Evolutionary conservation across 2,888 invertebrate species (phyloP).

Genomic region (Synanthedon myopaeformis): DNA sequence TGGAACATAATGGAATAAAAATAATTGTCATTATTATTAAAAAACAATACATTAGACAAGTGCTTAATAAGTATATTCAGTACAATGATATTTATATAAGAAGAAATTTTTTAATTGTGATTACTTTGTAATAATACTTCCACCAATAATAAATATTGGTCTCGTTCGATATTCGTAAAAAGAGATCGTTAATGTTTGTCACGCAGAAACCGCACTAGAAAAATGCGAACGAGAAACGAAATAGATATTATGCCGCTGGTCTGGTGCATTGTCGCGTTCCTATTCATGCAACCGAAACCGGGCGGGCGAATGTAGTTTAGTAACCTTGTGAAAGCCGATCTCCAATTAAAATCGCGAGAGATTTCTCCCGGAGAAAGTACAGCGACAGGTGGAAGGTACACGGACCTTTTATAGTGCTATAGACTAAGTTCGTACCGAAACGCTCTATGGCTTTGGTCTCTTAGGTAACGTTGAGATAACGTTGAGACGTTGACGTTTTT

Average conservation of each 20-base stretch:
- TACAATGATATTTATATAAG: background rate
- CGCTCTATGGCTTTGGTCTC: no score
- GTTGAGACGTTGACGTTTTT: no score
- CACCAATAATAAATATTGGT: no score
- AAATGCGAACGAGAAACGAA: no score
- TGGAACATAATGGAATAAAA: no score
- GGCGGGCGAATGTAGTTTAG: background rate
- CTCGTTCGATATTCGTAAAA: no score
- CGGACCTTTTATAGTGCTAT: conserved; percentile 3
- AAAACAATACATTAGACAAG: background rate
- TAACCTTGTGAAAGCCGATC: conserved; percentile 2
- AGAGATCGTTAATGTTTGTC: no score
- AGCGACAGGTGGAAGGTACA: conserved; percentile 6
- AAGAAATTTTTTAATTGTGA: background rate
- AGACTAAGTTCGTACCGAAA: background rate
- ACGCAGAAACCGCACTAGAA: no score
- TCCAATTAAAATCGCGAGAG: conserved; percentile 9
- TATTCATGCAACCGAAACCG: background rate
- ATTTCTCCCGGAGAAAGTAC: conserved; percentile 9
- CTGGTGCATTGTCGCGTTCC: background rate
- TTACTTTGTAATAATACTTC: no score
- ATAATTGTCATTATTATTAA: no score
- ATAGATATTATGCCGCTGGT: no score
- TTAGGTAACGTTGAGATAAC: no score
- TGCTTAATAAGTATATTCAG: background rate